Conservation (phyloP, 2,888 invertebrate species). For the Erebia palarica region DNA sequence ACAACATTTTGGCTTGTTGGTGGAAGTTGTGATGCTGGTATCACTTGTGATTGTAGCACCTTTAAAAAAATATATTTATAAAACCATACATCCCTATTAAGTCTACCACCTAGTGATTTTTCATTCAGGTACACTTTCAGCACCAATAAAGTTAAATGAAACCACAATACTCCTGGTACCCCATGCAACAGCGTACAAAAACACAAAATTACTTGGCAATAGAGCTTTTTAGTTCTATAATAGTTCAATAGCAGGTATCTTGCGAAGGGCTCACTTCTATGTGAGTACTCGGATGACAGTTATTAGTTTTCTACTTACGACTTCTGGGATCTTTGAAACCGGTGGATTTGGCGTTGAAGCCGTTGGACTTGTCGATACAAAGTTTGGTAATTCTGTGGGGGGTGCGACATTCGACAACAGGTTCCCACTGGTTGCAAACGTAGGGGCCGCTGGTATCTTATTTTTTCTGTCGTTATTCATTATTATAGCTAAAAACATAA, state of each 20-base stretch:
- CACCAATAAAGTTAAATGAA: too few relatives aligned
- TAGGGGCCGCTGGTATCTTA: conserved; percentile 72
- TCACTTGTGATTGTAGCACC: conserved; percentile 9
- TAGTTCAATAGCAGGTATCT: background rate
- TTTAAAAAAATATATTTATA: background rate
- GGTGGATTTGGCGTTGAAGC: conserved; percentile 10
- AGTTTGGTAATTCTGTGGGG: conserved; percentile 86
- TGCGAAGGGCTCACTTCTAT: too few relatives aligned
- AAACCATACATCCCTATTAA: too few relatives aligned
- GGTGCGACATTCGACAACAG: conserved; percentile 87
- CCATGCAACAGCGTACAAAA: background rate
- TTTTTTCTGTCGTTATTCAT: conserved; percentile 64
- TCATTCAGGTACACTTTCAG: too few relatives aligned
- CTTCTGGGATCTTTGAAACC: conserved; percentile 37
- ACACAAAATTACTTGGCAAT: background rate
- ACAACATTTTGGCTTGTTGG: conserved; percentile 45
- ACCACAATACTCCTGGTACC: background rate
- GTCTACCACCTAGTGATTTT: too few relatives aligned
- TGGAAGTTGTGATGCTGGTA: conserved; percentile 20
- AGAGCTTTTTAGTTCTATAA: background rate
- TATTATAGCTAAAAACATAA: conserved; percentile 18
- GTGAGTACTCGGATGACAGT: too few relatives aligned
- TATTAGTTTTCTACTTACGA: conserved; percentile 34
- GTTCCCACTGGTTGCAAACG: conserved; percentile 73
- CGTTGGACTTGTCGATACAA: conserved; percentile 72